Percentiles rank a stretch among this genome's conserved stretches.
phyloP scores from a whole-genome alignment of 2,888 invertebrate species.

The Lasioglossum marginatum region DNA sequence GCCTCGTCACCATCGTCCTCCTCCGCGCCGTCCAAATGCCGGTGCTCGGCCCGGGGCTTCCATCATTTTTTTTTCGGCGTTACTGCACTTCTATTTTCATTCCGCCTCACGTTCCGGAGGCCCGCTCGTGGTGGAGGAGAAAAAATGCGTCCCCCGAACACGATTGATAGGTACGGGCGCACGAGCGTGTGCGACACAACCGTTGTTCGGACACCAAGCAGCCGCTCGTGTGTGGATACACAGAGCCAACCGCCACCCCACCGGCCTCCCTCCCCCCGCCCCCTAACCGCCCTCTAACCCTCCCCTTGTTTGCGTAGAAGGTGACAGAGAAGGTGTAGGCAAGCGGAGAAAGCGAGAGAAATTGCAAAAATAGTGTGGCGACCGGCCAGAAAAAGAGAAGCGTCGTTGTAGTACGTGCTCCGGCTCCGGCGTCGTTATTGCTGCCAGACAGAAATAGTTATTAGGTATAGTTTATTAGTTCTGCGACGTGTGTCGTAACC shows the following conservation, averaged over 20 bases:
- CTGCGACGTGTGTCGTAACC: conserved; percentile 24
- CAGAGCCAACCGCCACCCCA: not conserved
- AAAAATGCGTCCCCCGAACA: conserved; percentile 77
- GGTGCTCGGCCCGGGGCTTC: conserved; percentile 76
- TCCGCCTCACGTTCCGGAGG: conserved; percentile 79
- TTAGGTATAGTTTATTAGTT: conserved; percentile 55
- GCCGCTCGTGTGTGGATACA: conserved; percentile 14
- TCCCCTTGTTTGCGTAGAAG: conserved; percentile 34
- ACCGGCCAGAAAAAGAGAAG: conserved; percentile 26
- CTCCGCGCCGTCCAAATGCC: conserved; percentile 73
- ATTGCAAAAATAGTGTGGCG: conserved; percentile 53
- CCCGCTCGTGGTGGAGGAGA: conserved; percentile 70
- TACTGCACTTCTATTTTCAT: conserved; percentile 82
- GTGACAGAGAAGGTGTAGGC: conserved; percentile 38
- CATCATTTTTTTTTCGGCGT: conserved; percentile 79
- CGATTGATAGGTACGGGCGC: conserved; percentile 77
- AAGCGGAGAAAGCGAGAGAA: conserved; percentile 49
- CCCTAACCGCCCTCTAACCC: not conserved
- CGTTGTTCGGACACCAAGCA: conserved; percentile 43
- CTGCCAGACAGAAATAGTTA: conserved; percentile 49
- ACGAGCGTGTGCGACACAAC: conserved; percentile 36
- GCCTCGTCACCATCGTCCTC: conserved; percentile 56
- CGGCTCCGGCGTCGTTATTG: conserved; percentile 34
- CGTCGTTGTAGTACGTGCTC: conserved; percentile 39
- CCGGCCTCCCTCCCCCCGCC: not conserved